A percentile compares a stretch with the other conserved stretches of the same genome.
phyloP scores from a whole-genome alignment of 2,888 invertebrate genomes.

The Noctua pronuba region DNA sequence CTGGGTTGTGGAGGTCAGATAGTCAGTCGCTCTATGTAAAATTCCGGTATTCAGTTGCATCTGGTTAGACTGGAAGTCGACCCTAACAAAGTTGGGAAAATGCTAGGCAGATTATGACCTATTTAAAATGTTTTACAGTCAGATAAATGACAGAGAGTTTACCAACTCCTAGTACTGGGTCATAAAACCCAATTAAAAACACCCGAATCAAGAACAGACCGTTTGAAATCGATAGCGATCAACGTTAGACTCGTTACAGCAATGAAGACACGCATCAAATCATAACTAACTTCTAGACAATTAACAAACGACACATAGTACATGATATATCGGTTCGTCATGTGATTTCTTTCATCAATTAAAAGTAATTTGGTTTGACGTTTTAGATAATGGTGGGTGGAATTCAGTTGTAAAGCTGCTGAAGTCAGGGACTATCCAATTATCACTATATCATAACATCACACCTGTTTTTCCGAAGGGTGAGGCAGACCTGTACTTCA shows the following conservation, averaged over 20 bases:
- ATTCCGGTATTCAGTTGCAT: no score
- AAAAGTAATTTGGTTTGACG: neutral
- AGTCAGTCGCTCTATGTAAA: no score
- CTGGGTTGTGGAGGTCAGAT: no score
- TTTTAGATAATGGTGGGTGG: neutral
- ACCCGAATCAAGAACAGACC: conserved; percentile 11
- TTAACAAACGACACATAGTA: conserved; percentile 46
- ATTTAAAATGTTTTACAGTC: no score
- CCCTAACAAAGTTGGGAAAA: no score
- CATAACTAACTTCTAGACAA: conserved; percentile 55
- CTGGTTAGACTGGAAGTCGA: no score
- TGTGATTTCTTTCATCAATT: conserved; percentile 43
- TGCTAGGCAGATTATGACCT: no score
- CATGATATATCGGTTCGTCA: conserved; percentile 51
- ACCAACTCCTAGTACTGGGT: no score
- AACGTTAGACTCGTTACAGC: conserved; percentile 54
- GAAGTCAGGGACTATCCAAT: neutral
- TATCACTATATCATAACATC: neutral
- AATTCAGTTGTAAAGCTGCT: neutral
- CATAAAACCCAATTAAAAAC: conserved; percentile 6
- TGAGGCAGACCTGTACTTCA: neutral
- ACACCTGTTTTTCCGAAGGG: neutral
- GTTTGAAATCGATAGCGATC: conserved; percentile 64
- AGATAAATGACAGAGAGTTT: no score
- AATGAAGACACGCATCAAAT: conserved; percentile 60